Base-by-base conservation (phyloP, 2,797 vertebrate genomes). In the Falco rusticolus region DNA sequence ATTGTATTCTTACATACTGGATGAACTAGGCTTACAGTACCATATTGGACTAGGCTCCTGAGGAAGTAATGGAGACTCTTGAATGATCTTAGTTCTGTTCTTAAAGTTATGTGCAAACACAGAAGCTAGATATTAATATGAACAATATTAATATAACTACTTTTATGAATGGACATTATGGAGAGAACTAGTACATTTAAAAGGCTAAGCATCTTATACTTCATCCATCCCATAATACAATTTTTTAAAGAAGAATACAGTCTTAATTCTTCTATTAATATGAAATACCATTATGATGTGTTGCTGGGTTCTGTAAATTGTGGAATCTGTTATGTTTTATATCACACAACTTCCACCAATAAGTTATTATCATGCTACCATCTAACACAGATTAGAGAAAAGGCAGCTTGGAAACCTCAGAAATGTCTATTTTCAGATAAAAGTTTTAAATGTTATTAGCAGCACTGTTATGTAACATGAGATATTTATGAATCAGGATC, bases 11-110 rank as follows among this genome's bases (percentile, higher is more conserved):
- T 64, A 48, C 9, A 11, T 33, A 29, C 9, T 16, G 6, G 14
- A 33, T 26, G 54, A 64, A 18, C 2, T 34, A 74, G 8, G 3
- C 51, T 56, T 54, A 43, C 28, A 68, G 18, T 75, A 20, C 3
- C 7, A 5, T 43, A 34, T 9, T 25, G 10, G 4, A n/a, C 20
- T 34, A 68, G 24, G 5, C 5, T 8, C 2, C 2, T 1, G 4
- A 63, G 33, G 7, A 85, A 66, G 20, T 31, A 18, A 28, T n/a
- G 22, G 25, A 47, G 6, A 43, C 26, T 72, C 22, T 9, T 56
- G 9, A n/a, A 20, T 54, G 53, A 48, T 85, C 19, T 79, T 37
- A 59, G 9, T 75, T 78, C 29, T 75, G 3, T n/a, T n/a, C 16
- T 69, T 51, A 33, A 41, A 54, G 11, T 41, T 47, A 74, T 15